phyloP scores from a whole-genome alignment of 2,113 vertebrate species.

The Hemicordylus capensis region DNA sequence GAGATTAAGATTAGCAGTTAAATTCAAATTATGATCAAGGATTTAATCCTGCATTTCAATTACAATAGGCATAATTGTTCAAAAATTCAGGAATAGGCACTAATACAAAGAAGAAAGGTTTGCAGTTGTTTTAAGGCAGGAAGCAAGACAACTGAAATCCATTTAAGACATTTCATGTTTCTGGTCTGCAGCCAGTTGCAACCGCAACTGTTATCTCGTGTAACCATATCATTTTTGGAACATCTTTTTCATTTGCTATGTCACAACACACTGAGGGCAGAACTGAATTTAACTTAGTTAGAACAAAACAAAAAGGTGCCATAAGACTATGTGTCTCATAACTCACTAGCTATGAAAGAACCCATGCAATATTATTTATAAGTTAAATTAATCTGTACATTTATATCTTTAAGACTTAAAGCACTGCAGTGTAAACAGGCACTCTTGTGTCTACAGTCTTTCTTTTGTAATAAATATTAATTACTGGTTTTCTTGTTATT shows the following conservation, averaged over 20 bases:
- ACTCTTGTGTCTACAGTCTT: constrained; percentile 22
- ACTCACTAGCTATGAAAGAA: constrained; percentile 34
- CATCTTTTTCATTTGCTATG: neutral
- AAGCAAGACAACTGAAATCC: neutral
- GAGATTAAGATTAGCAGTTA: neutral
- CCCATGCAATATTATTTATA: constrained; percentile 45
- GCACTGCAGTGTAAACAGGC: constrained; percentile 13
- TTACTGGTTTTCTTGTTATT: constrained; percentile 31
- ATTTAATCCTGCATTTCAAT: neutral
- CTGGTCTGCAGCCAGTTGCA: constrained; percentile 13
- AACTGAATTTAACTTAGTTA: constrained; percentile 50
- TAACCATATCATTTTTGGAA: constrained; percentile 11
- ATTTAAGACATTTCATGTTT: constrained; percentile 18
- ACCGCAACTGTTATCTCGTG: neutral
- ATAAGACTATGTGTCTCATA: constrained; percentile 44
- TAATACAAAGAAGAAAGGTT: neutral
- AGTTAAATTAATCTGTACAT: constrained; percentile 44
- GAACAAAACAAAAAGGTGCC: constrained; percentile 36
- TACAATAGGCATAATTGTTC: neutral
- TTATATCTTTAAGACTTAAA: constrained; percentile 45
- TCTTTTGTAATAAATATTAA: neutral
- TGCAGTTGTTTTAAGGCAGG: neutral
- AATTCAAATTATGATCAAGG: neutral
- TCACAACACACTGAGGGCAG: constrained; percentile 38
- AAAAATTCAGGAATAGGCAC: neutral